Base-by-base conservation (phyloP, 2,888 invertebrate genomes). In the Agrochola litura region DNA sequence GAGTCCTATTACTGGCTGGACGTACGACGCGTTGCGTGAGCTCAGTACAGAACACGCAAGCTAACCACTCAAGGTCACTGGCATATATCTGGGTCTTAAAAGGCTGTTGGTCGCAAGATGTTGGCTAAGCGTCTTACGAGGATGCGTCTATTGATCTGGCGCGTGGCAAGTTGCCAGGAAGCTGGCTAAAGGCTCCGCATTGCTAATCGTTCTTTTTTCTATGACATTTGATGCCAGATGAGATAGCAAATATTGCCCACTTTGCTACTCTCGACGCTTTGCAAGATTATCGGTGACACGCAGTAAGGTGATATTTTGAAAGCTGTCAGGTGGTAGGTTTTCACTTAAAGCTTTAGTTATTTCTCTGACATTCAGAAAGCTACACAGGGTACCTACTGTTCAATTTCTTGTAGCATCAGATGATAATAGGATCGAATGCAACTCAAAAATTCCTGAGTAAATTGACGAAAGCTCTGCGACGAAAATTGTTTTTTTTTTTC, bases 81-180 rank as follows among this genome's bases (percentile, higher is more conserved):
- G 30, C 30, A 30, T 30, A 30, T 30, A 30, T 30, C 30, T 30
- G 30, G 1, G 30, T 30, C 30, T 30, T 30, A 19, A 10, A 37
- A 22, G 73, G 25, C 25, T 6, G 19, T 68, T 37, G 9, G 58
- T 37, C 9, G 16, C 41, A 22, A 73, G 22, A 54, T 16, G 25
- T 43, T 25, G 37, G 22, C 22, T 64, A 22, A 52, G 56, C 64
- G 65, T 22, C 65, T 30, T 30, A 30, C 30, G 30, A 30, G 30
- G 30, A 30, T 37, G 61, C 66, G 73, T 54, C 52, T 74, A 84
- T 84, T 63, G 82, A 82, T 84, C 52, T 73, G 52, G 14, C 43
- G 10, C 6, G 14, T 9, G 52, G 82, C 85, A 30, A 46, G 30
- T 63, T 54, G 70, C 82, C 84, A 82, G 25, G 37, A 22, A 9